Evolutionary conservation across 2,797 vertebrate genomes (phyloP).

Genomic region (Sebastes vulpes): DNA sequence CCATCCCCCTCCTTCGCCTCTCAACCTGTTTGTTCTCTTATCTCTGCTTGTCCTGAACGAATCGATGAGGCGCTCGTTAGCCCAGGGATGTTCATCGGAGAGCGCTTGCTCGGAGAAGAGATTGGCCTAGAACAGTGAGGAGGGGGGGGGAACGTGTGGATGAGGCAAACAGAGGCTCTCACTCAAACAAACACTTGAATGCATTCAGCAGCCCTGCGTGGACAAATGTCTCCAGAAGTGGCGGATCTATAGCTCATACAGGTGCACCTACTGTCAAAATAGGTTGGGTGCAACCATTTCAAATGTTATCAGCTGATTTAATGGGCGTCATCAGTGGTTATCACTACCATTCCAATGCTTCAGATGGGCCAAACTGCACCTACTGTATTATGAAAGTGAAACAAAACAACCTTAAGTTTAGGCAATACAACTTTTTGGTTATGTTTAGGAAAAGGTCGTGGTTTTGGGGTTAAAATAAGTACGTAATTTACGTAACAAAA

Average conservation of each 20-base stretch:
- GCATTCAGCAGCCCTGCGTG: not conserved
- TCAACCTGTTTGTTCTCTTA: slow-evolving; percentile 71
- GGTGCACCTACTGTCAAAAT: not conserved
- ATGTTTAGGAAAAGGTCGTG: no score
- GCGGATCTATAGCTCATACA: not conserved
- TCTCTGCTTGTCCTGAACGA: slow-evolving; percentile 71
- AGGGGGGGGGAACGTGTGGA: not conserved
- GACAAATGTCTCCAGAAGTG: not conserved
- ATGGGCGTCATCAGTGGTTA: not conserved
- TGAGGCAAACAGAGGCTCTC: slow-evolving; percentile 10
- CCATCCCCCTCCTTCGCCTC: slow-evolving; percentile 31
- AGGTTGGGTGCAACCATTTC: not conserved
- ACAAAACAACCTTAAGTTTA: no score
- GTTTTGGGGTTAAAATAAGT: no score
- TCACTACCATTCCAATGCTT: no score
- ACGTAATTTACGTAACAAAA: no score
- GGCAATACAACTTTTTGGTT: no score
- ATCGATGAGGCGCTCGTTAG: slow-evolving; percentile 77
- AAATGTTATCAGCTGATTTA: not conserved
- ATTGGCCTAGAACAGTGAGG: slow-evolving; percentile 26
- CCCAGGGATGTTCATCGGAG: slow-evolving; percentile 67
- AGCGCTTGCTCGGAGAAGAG: slow-evolving; percentile 39
- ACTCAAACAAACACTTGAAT: slow-evolving; percentile 1
- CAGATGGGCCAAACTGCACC: no score
- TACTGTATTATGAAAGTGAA: no score